Evolutionary conservation across 2,113 vertebrate genomes (phyloP).

Genomic region (Mustelus asterias): DNA sequence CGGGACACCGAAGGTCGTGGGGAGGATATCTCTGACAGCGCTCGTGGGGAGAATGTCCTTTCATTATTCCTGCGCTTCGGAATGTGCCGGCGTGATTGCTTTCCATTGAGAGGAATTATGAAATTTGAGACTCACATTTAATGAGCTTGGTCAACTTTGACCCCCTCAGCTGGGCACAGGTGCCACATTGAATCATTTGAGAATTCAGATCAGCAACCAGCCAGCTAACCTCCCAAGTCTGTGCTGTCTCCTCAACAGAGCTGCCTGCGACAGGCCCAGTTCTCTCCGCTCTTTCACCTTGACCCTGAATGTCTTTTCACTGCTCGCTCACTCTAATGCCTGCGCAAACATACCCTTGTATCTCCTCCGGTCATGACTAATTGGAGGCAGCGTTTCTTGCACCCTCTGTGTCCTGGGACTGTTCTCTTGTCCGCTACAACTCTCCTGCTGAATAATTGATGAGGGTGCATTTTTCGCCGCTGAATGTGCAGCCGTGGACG

Average conservation of each 20-base stretch:
- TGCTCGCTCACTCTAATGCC: background rate
- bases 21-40: background rate
- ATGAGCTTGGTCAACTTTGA: background rate
- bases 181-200: background rate
- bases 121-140: background rate
- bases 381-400: background rate
- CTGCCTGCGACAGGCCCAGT: no score
- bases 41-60: background rate
- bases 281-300: background rate
- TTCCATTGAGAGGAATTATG: background rate
- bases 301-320: background rate
- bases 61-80: background rate
- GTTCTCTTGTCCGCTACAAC: background rate
- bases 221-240: no score
- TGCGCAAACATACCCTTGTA: background rate
- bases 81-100: background rate
- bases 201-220: background rate
- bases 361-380: background rate
- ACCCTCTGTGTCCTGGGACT: background rate
- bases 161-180: background rate
- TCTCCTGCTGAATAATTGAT: background rate
- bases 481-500: background rate
- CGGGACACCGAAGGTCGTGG: background rate
- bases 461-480: background rate
- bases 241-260: background rate